A percentile compares a stretch with the other conserved stretches of the same genome.
Conservation (phyloP, 2,797 vertebrate genomes). For the Fistularia tabacaria region DNA sequence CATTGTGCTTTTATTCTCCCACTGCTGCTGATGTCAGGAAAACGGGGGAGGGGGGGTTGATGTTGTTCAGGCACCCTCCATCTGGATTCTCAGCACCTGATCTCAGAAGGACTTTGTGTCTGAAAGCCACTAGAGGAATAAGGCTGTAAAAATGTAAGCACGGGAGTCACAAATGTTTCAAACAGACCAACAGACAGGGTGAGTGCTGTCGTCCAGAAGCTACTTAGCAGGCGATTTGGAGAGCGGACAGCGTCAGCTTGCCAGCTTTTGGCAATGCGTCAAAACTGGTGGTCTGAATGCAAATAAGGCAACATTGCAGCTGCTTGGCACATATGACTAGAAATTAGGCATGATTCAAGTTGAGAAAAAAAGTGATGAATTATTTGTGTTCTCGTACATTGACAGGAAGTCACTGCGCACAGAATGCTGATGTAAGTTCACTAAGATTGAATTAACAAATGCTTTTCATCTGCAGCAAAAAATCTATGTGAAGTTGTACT, state of each 20-base stretch:
- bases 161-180: constrained; percentile 20
- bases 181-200: constrained; percentile 14
- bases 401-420: background rate
- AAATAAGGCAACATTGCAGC: constrained; percentile 50
- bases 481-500: too few species aligned
- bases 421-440: constrained; percentile 1
- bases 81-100: constrained; percentile 27
- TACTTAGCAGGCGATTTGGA: constrained; percentile 57
- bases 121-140: constrained; percentile 34
- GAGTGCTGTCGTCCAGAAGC: constrained; percentile 53
- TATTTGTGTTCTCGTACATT: constrained; percentile 11
- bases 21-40: constrained; percentile 14
- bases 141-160: constrained; percentile 29
- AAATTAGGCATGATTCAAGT: constrained; percentile 38
- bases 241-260: constrained; percentile 35
- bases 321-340: constrained; percentile 29
- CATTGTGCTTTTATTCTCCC: constrained; percentile 29
- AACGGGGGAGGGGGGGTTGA: constrained; percentile 1
- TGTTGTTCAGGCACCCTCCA: constrained; percentile 27
- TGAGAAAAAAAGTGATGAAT: constrained; percentile 6
- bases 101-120: constrained; percentile 43
- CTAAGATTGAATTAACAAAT: constrained; percentile 1
- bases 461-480: too few species aligned
- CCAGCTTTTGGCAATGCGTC: constrained; percentile 54
- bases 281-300: constrained; percentile 46